Percentiles rank a stretch among this genome's conserved stretches.
These are phyloP conservation scores for Drosophila serrata DNA, from an alignment of 1,140 invertebrate genomes.

Conservation along the genomic window DNA sequence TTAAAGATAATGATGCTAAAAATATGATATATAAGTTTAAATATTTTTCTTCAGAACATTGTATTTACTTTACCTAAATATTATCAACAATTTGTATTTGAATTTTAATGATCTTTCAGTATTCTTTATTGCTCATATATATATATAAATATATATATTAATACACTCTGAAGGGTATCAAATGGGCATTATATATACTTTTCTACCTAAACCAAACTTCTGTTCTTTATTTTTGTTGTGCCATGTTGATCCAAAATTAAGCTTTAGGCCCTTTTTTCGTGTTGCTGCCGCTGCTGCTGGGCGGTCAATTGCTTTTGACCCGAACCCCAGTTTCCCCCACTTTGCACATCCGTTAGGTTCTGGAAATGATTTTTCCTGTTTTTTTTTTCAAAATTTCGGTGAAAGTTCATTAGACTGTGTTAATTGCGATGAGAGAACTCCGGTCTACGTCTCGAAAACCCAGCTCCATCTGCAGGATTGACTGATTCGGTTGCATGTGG, in stretches of 20 bases:
- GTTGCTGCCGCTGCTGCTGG: constrained; percentile 46
- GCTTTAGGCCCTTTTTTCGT: constrained; percentile 58
- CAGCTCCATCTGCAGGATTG: constrained; percentile 47
- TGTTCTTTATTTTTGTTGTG: constrained; percentile 27
- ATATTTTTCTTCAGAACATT: background rate
- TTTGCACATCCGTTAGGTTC: constrained; percentile 68
- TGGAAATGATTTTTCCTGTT: constrained; percentile 77
- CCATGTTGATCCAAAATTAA: constrained; percentile 65
- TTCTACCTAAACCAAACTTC: constrained; percentile 2
- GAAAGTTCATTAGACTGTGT: constrained; percentile 74
- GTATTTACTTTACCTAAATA: background rate
- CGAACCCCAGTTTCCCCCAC: constrained; percentile 42
- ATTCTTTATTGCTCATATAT: background rate
- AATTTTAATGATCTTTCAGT: background rate
- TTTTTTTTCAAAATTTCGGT: constrained; percentile 49
- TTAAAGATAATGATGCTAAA: background rate
- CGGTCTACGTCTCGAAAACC: too few species aligned
- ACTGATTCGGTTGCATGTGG: constrained; percentile 56
- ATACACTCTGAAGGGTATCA: constrained; percentile 6
- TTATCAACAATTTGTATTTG: background rate
- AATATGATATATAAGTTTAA: background rate
- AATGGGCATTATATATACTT: background rate
- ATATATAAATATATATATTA: background rate
- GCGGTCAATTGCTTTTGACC: constrained; percentile 82
- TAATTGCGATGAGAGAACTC: constrained; percentile 54